These are phyloP conservation scores for Cheilosia vernalis DNA, from an alignment of 2,888 invertebrate genomes.

Conservation along the genomic window DNA sequence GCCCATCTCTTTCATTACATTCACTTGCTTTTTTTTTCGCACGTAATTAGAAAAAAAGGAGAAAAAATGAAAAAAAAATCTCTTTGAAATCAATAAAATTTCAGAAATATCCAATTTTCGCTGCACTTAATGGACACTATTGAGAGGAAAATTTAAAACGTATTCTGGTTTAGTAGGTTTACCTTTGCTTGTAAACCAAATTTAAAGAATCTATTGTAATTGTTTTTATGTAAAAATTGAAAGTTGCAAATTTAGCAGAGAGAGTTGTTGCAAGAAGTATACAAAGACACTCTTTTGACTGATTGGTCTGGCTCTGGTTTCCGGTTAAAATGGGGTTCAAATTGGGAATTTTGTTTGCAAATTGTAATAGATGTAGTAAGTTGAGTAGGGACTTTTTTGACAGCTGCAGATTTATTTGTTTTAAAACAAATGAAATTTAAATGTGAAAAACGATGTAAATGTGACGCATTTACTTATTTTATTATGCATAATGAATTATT, in stretches of 20 bases:
- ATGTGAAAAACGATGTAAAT: no score
- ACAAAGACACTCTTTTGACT: constrained; percentile 75
- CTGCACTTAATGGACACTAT: constrained; percentile 32
- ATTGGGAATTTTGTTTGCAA: constrained; percentile 43
- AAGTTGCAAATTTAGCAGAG: constrained; percentile 66
- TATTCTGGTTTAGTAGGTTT: constrained; percentile 31
- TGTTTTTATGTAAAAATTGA: constrained; percentile 63
- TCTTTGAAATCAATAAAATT: constrained; percentile 70
- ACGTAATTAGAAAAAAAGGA: constrained; percentile 53
- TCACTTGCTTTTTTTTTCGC: constrained; percentile 60
- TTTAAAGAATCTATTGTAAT: constrained; percentile 42
- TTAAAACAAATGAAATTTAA: no score
- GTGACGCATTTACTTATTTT: no score
- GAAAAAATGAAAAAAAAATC: constrained; percentile 58
- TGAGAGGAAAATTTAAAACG: constrained; percentile 27
- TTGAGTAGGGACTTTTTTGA: constrained; percentile 1
- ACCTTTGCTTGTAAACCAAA: constrained; percentile 62
- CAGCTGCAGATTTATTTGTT: no score
- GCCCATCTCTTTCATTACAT: constrained; percentile 60
- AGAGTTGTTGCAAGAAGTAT: constrained; percentile 72
- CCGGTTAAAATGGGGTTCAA: constrained; percentile 68
- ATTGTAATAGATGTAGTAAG: constrained; percentile 4
- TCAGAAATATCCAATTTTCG: constrained; percentile 42
- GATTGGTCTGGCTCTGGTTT: constrained; percentile 18
- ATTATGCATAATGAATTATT: no score